These are phyloP conservation scores for Tiliacea citrago DNA, from an alignment of 2,888 invertebrate species.

Conservation along the genomic window DNA sequence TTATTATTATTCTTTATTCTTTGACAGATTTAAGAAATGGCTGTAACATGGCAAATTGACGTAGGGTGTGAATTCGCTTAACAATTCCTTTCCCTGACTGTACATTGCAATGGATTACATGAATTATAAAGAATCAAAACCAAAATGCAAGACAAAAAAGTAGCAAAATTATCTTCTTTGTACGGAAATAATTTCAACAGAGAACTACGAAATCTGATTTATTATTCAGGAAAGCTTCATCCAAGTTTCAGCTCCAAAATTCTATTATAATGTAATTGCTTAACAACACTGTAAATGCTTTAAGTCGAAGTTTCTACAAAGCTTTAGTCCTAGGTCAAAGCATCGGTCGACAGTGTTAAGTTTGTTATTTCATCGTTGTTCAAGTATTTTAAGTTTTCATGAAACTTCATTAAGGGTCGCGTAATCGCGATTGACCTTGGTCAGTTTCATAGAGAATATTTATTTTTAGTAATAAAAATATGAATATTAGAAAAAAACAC, in stretches of 20 bases:
- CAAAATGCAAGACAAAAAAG: neutral
- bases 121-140: neutral
- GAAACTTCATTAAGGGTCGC: conserved; percentile 1
- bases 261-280: conserved; percentile 40
- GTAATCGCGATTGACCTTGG: too few species aligned
- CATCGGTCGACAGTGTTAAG: conserved; percentile 33
- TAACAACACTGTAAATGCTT: conserved; percentile 38
- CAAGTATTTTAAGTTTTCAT: conserved; percentile 23
- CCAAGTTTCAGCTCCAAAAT: conserved; percentile 40
- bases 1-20: too few species aligned
- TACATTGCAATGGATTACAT: neutral
- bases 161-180: neutral
- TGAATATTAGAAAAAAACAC: too few species aligned
- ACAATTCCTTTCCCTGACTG: neutral
- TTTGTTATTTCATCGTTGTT: conserved; percentile 37
- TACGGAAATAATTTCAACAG: neutral
- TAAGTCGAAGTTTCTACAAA: conserved; percentile 45
- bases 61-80: too few species aligned
- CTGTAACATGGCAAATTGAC: too few species aligned
- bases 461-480: too few species aligned
- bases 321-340: conserved; percentile 44
- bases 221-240: conserved; percentile 12
- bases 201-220: conserved; percentile 25
- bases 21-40: too few species aligned
- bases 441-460: too few species aligned